A percentile compares a stretch with the other conserved stretches of the same genome.
These are phyloP conservation scores for Sinhomidia bicolor DNA, from an alignment of 2,888 invertebrate species.

Conservation along the genomic window DNA sequence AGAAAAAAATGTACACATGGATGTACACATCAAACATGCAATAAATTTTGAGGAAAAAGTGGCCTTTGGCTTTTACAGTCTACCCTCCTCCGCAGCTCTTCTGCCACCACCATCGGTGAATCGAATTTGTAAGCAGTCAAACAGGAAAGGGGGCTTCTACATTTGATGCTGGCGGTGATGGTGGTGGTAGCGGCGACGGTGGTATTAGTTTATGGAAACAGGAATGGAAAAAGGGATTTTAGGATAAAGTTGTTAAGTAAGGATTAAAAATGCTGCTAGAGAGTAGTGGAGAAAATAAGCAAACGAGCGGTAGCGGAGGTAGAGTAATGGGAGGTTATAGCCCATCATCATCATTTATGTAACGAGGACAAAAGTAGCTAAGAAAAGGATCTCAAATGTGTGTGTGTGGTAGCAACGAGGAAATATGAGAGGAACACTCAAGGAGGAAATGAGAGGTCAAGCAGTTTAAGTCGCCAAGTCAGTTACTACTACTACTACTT, in stretches of 20 bases:
- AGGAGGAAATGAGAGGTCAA: slow-evolving; percentile 68
- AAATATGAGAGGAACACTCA: slow-evolving; percentile 46
- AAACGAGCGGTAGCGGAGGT: neutral
- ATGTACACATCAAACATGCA: slow-evolving; percentile 12
- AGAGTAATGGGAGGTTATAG: slow-evolving; percentile 59
- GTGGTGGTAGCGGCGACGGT: neutral
- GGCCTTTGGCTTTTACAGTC: slow-evolving; percentile 49
- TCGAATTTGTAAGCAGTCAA: slow-evolving; percentile 44
- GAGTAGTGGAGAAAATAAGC: neutral
- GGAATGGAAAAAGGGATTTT: slow-evolving; percentile 64
- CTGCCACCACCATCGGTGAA: slow-evolving; percentile 1
- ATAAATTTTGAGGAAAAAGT: slow-evolving; percentile 43
- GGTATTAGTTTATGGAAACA: slow-evolving; percentile 42
- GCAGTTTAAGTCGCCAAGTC: slow-evolving; percentile 26
- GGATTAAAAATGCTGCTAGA: slow-evolving; percentile 59
- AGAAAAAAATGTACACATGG: neutral
- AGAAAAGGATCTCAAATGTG: slow-evolving; percentile 7
- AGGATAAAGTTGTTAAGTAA: slow-evolving; percentile 67
- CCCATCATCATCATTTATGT: slow-evolving; percentile 66
- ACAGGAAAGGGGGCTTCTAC: slow-evolving; percentile 11
- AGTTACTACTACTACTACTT: neutral
- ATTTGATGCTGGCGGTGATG: neutral
- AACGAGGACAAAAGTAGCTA: slow-evolving; percentile 59
- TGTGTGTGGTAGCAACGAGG: neutral
- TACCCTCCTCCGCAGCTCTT: too few relatives aligned